Conservation (phyloP, 1,140 invertebrate genomes). For the Aculops lycopersici region DNA sequence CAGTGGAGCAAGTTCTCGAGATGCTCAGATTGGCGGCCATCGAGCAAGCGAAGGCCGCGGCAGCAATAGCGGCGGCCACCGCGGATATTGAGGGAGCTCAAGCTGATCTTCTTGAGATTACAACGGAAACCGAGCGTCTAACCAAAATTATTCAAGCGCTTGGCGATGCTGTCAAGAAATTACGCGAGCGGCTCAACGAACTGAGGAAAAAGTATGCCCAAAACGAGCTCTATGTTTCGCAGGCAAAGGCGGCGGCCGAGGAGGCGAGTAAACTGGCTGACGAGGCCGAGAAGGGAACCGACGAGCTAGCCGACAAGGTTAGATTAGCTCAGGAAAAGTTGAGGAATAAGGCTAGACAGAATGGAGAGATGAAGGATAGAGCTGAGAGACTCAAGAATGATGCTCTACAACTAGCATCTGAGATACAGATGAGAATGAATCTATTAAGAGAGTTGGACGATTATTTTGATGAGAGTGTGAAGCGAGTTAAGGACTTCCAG, state of each 20-base stretch:
- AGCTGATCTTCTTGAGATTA: constrained; percentile 33
- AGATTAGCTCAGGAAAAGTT: constrained; percentile 24
- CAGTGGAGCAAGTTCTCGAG: constrained; percentile 23
- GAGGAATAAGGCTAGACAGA: constrained; percentile 24
- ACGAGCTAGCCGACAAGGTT: constrained; percentile 23
- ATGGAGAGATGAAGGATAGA: constrained; percentile 28
- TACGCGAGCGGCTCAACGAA: constrained; percentile 29
- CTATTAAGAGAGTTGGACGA: constrained; percentile 19
- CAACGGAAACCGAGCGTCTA: constrained; percentile 35
- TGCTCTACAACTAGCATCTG: constrained; percentile 36
- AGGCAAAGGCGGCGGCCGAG: constrained; percentile 22
- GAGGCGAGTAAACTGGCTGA: constrained; percentile 22
- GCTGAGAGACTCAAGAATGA: constrained; percentile 34
- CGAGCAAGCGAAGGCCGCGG: constrained; percentile 38
- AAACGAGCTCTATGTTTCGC: constrained; percentile 29
- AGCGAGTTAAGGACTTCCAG: constrained; percentile 16
- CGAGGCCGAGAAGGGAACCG: constrained; percentile 18
- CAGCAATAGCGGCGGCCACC: constrained; percentile 41
- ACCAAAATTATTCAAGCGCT: constrained; percentile 31
- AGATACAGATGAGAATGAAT: constrained; percentile 34
- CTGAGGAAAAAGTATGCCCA: constrained; percentile 38
- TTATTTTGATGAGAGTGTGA: constrained; percentile 19
- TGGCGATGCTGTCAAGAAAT: constrained; percentile 27
- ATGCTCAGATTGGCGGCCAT: constrained; percentile 29
- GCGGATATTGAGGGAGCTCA: constrained; percentile 38